These are phyloP conservation scores for Microtus richardsoni DNA, from an alignment of 2,113 vertebrate genomes.

Conservation along the genomic window DNA sequence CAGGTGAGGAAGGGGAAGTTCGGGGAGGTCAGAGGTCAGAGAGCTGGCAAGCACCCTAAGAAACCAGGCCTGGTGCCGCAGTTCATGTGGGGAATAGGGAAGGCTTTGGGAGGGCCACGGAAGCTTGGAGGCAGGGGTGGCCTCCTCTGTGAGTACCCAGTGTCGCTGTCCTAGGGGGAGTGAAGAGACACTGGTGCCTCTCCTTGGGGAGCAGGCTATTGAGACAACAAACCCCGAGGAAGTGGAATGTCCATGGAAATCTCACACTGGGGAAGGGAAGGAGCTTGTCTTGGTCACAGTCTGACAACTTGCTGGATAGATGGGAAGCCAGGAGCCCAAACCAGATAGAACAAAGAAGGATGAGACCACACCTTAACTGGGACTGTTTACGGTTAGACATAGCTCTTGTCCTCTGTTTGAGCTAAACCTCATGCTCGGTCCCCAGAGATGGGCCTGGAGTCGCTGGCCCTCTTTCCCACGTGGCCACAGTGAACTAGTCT, in stretches of 20 bases:
- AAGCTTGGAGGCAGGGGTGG: neutral
- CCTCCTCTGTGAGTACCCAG: neutral
- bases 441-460: neutral
- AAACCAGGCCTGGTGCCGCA: neutral
- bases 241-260: neutral
- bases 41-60: neutral
- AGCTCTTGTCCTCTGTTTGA: neutral
- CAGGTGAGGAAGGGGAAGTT: neutral
- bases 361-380: neutral
- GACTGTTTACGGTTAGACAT: neutral
- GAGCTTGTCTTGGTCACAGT: neutral
- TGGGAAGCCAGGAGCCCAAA: neutral
- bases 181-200: neutral
- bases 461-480: neutral
- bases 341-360: neutral
- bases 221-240: neutral
- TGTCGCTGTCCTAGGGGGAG: neutral
- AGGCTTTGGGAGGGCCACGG: fast-evolving
- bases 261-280: neutral
- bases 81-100: neutral
- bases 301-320: neutral
- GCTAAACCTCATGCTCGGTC: neutral
- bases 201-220: neutral
- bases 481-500: neutral
- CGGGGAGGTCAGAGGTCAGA: neutral